These are phyloP conservation scores for Lagopus leucura DNA, from an alignment of 2,113 vertebrate genomes.

Conservation along the genomic window DNA sequence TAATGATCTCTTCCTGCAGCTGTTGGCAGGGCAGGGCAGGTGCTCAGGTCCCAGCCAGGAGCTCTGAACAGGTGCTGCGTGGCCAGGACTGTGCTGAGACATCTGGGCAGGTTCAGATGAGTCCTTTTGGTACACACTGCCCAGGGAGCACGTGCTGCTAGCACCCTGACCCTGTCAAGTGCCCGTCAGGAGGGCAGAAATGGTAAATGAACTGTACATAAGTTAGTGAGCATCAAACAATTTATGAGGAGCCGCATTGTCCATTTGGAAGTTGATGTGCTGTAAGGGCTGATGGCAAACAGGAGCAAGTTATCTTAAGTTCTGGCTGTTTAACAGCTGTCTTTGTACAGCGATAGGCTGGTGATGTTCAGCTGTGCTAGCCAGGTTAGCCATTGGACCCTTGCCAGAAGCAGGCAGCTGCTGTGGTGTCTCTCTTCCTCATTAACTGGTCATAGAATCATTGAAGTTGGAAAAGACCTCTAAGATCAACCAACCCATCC, in stretches of 20 bases:
- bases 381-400: not conserved
- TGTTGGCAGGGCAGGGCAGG: not conserved
- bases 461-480: not conserved
- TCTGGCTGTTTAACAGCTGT: not conserved
- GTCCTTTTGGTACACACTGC: not conserved
- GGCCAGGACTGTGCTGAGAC: fast-evolving
- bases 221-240: not conserved
- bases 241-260: not conserved
- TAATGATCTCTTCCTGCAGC: not conserved
- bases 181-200: not conserved
- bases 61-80: not conserved
- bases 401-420: not conserved
- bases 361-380: not conserved
- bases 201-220: fast-evolving
- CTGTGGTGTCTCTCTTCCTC: not conserved
- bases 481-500: not conserved
- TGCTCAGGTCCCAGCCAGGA: no score
- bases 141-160: fast-evolving
- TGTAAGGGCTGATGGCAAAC: not conserved
- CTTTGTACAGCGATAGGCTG: not conserved
- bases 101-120: fast-evolving
- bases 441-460: not conserved
- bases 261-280: not conserved
- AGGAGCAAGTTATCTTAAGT: not conserved
- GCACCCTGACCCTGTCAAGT: fast-evolving